Conservation (phyloP, 1,140 invertebrate species). For the Bicyclus anynana region DNA sequence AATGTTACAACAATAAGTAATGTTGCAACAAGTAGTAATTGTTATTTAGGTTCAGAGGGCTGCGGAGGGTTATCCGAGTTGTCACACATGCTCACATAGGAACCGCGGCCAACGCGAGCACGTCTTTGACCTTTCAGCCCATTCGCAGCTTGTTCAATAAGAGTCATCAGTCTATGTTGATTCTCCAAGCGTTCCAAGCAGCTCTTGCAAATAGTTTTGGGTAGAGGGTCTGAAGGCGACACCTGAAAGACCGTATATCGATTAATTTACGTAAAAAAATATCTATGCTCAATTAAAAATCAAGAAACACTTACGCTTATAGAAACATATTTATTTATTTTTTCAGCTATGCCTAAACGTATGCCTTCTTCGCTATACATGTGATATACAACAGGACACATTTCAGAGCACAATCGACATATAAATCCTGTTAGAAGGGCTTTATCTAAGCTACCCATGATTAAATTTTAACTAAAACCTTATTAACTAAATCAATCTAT, state of each 20-base stretch:
- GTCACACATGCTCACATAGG: slow-evolving; percentile 44
- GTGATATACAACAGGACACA: slow-evolving; percentile 87
- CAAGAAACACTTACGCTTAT: slow-evolving; percentile 78
- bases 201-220: slow-evolving; percentile 85
- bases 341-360: slow-evolving; percentile 83
- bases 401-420: slow-evolving; percentile 87
- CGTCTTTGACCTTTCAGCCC: slow-evolving; percentile 55
- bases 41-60: slow-evolving; percentile 40
- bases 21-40: neutral
- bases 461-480: slow-evolving; percentile 2
- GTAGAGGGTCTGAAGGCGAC: slow-evolving; percentile 83
- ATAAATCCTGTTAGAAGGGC: slow-evolving; percentile 87
- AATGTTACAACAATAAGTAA: too few species aligned
- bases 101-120: slow-evolving; percentile 36
- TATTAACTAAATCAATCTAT: neutral
- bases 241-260: slow-evolving; percentile 74
- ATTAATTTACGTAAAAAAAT: neutral
- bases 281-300: neutral
- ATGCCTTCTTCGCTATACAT: slow-evolving; percentile 87
- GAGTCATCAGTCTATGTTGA: slow-evolving; percentile 82
- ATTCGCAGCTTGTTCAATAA: slow-evolving; percentile 72
- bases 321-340: slow-evolving; percentile 86
- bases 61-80: slow-evolving; percentile 39
- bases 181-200: slow-evolving; percentile 83
- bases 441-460: slow-evolving; percentile 87